phyloP scores from a whole-genome alignment of 2,113 vertebrate species.

The Illadopsis cleaveri region DNA sequence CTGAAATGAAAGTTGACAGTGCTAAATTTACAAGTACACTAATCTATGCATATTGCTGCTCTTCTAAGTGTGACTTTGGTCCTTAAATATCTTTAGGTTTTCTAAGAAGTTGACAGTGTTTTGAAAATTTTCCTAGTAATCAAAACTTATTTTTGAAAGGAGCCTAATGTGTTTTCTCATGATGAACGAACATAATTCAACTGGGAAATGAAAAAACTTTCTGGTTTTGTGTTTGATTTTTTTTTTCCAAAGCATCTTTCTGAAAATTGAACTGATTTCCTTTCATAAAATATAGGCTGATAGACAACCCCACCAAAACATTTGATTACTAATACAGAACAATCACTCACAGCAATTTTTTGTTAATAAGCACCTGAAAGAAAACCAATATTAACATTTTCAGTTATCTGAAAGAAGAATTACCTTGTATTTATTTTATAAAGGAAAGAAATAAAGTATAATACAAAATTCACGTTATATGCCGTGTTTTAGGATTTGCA shows the following conservation, averaged over 20 bases:
- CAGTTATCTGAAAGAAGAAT: not conserved
- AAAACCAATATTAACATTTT: not conserved
- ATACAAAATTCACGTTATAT: not conserved
- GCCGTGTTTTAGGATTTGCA: not conserved
- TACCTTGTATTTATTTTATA: not conserved
- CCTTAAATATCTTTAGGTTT: not conserved
- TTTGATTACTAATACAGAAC: not conserved
- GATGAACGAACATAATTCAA: not conserved
- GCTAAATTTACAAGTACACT: not conserved
- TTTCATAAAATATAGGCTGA: not conserved
- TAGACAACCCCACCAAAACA: not conserved
- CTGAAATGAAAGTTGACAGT: not conserved
- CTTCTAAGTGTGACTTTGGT: not conserved
- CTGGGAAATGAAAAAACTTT: not conserved
- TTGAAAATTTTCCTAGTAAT: not conserved
- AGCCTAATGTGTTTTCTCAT: not conserved
- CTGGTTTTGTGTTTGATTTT: accelerated
- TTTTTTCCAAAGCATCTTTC: not conserved
- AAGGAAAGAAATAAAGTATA: not conserved
- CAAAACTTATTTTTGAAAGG: not conserved
- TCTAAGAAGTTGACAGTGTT: not conserved
- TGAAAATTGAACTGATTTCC: not conserved
- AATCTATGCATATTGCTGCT: not conserved
- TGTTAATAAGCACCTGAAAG: not conserved
- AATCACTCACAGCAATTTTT: not conserved